Evolutionary conservation across 2,113 vertebrate species (phyloP).

Genomic region (Cyphomyrus discorhynchus): DNA sequence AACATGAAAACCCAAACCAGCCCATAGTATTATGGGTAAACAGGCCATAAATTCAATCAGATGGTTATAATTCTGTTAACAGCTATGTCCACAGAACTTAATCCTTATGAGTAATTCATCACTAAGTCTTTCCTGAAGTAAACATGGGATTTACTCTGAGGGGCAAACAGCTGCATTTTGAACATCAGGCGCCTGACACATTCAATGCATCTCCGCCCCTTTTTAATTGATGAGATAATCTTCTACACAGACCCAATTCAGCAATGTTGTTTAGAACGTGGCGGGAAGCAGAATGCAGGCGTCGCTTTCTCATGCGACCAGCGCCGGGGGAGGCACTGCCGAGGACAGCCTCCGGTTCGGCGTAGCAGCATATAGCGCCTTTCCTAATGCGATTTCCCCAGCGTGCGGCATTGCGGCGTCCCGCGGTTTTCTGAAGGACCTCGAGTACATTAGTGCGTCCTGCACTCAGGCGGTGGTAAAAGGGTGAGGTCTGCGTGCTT

Average conservation of each 20-base stretch:
- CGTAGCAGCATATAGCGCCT: neutral
- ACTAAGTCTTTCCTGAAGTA: neutral
- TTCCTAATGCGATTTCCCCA: neutral
- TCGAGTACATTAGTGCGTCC: neutral
- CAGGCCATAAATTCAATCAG: neutral
- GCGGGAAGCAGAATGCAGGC: neutral
- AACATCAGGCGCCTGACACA: neutral
- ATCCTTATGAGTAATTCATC: slow-evolving; percentile 13
- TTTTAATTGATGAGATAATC: neutral
- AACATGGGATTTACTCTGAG: neutral
- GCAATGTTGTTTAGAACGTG: neutral
- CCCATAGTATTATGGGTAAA: neutral
- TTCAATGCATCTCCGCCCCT: neutral
- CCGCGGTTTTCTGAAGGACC: neutral
- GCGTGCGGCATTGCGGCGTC: neutral
- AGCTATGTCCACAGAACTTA: neutral
- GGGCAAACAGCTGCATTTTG: neutral
- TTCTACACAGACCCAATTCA: neutral
- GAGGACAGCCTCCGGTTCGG: neutral
- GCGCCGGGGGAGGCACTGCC: neutral
- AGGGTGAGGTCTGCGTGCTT: neutral
- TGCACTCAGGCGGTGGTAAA: neutral
- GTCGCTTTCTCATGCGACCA: neutral
- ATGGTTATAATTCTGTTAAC: neutral
- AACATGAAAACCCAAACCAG: neutral